Percentiles rank a stretch among this genome's conserved stretches.
Evolutionary conservation across 2,888 invertebrate genomes (phyloP).

Genomic region (Metacarcinus magister): DNA sequence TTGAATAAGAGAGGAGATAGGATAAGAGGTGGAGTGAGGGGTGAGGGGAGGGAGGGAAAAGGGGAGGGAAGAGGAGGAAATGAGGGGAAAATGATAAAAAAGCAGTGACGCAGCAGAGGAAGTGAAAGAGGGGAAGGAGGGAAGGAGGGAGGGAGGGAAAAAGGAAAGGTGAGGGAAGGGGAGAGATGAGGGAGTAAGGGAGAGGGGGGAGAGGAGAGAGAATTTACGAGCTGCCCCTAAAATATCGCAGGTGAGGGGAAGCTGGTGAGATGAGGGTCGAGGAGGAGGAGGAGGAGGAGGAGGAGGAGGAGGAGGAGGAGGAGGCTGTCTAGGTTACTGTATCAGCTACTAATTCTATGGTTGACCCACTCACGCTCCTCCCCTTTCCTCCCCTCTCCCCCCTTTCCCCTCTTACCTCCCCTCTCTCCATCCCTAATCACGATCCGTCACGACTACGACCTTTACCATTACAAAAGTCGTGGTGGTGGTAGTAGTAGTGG

Average conservation of each 20-base stretch:
- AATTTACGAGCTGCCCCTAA: neutral
- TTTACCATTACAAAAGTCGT: neutral
- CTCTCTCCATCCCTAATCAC: neutral
- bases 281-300: constrained; percentile 26
- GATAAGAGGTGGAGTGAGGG: neutral
- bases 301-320: neutral
- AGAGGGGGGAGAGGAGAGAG: neutral
- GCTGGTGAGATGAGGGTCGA: neutral
- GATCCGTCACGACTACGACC: neutral
- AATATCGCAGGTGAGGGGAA: neutral
- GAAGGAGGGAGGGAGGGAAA: neutral
- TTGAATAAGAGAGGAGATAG: neutral
- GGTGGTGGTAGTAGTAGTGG: neutral
- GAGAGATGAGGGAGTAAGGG: neutral
- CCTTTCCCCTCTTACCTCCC: too few relatives aligned
- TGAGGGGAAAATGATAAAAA: neutral
- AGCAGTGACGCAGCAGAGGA: neutral
- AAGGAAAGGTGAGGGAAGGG: neutral
- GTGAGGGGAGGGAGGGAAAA: neutral
- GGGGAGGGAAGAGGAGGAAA: neutral
- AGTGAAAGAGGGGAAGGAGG: too few relatives aligned
- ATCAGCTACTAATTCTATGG: neutral
- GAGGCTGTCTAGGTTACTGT: neutral
- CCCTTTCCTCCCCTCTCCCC: neutral
- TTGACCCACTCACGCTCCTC: neutral